A percentile compares a stretch with the other conserved stretches of the same genome.
Conservation (phyloP, 2,113 vertebrate species). For the Actenoides lindsayi region DNA sequence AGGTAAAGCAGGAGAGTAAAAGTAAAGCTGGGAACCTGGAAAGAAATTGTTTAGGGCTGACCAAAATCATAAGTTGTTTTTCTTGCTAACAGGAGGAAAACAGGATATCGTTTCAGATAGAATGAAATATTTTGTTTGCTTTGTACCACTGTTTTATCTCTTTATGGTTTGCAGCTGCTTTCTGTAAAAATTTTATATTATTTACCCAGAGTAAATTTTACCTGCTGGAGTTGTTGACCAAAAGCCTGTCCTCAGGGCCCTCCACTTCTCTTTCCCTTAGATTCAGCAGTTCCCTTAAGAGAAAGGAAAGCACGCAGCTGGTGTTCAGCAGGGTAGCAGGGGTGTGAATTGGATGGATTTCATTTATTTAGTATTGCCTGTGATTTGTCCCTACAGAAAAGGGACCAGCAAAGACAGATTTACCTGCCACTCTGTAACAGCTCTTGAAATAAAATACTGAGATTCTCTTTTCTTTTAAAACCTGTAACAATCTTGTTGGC, state of each 20-base stretch:
- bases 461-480: not conserved
- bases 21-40: not conserved
- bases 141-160: not conserved
- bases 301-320: not conserved
- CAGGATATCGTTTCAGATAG: accelerated
- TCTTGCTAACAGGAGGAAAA: not conserved
- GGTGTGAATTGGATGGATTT: not conserved
- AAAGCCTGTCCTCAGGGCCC: not conserved
- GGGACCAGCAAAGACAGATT: not conserved
- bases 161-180: not conserved
- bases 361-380: not conserved
- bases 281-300: not conserved
- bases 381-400: not conserved
- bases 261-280: not conserved
- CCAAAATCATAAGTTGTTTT: not conserved
- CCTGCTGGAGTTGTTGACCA: not conserved
- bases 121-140: not conserved
- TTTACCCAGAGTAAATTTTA: not conserved
- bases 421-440: not conserved
- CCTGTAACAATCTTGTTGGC: not conserved
- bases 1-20: not conserved
- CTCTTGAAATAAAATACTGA: not conserved
- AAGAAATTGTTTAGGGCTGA: not conserved
- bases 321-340: not conserved
- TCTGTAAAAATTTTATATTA: not conserved